phyloP scores from a whole-genome alignment of 2,113 vertebrate species.

The Hypocryptadius cinnamomeus region DNA sequence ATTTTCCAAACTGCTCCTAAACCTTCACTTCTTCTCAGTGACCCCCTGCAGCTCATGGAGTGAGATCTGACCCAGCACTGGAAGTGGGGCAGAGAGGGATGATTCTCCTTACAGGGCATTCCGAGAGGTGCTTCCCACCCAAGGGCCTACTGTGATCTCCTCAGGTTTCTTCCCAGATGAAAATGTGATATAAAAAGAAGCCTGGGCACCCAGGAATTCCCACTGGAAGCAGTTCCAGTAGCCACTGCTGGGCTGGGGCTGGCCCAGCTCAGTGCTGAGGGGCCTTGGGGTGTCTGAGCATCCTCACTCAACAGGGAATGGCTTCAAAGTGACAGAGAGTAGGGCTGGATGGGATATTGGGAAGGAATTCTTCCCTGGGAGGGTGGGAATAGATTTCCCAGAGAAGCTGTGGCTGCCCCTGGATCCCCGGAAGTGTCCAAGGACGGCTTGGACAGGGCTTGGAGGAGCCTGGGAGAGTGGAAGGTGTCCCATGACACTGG shows the following conservation, averaged over 20 bases:
- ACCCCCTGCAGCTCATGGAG: not conserved
- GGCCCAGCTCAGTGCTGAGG: not conserved
- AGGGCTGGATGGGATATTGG: not conserved
- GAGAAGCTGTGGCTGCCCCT: not conserved
- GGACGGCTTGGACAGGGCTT: accelerated
- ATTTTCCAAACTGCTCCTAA: not conserved
- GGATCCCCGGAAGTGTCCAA: not conserved
- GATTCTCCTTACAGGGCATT: not conserved
- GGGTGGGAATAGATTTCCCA: no score
- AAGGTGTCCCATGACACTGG: not conserved
- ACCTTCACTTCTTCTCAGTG: not conserved
- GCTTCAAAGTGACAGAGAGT: not conserved
- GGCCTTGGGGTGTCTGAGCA: not conserved
- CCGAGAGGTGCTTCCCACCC: not conserved
- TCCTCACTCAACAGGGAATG: not conserved
- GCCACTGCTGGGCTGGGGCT: not conserved
- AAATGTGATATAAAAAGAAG: not conserved
- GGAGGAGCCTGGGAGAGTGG: not conserved
- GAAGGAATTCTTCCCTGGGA: not conserved
- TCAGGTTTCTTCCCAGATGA: not conserved
- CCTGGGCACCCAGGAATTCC: not conserved
- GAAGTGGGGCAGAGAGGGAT: not conserved
- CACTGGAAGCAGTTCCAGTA: not conserved
- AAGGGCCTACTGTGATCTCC: not conserved
- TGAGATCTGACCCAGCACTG: not conserved